Base-by-base conservation (phyloP, 2,113 vertebrate species). In the Urocolius indicus region DNA sequence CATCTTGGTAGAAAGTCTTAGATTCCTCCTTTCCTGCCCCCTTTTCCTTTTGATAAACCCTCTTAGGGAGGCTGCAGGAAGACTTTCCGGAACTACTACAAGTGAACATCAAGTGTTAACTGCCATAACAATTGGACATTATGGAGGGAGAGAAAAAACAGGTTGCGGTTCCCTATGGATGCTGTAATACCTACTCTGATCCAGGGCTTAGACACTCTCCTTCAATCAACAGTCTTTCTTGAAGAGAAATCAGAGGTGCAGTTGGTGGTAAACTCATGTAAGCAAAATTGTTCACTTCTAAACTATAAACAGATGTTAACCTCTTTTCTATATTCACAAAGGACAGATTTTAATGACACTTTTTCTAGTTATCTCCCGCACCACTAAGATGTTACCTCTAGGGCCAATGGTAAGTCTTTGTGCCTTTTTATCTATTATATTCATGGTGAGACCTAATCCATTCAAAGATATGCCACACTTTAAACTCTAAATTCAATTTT, bases 161-260 rank as follows among this genome's bases (percentile, higher is more conserved):
- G 61, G 6, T 1, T 0, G 0, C 2, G 18, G 10, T 14, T 66
- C 20, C 7, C 19, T 46, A 26, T 59, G 11, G 8, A 26, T 75
- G 24, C 9, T 38, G 5, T 7, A 32, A 55, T 16, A 67, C 3
- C 16, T 43, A 32, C 18, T 15, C 27, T 52, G 21, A 54, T 2
- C 20, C 29, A 43, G 32, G 29, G 2, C 17, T 48, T 30, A n/a
- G n/a, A 71, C 22, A 49, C 2, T 3, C 3, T 17, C 6, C 9
- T 34, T 46, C 11, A 2, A 12, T n/a, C 36, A 74, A 62, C 13
- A 18, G 5, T 36, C 16, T 45, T 9, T 59, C 34, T 26, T 29
- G 10, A 36, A 59, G 24, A 51, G 17, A 86, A 79, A 65, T 16
- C 24, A 11, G 38, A 59, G 11, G 12, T 55, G 24, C 8, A 76